A percentile compares a stretch with the other conserved stretches of the same genome.
Conservation (phyloP, 2,113 vertebrate genomes). For the Penelope pileata region DNA sequence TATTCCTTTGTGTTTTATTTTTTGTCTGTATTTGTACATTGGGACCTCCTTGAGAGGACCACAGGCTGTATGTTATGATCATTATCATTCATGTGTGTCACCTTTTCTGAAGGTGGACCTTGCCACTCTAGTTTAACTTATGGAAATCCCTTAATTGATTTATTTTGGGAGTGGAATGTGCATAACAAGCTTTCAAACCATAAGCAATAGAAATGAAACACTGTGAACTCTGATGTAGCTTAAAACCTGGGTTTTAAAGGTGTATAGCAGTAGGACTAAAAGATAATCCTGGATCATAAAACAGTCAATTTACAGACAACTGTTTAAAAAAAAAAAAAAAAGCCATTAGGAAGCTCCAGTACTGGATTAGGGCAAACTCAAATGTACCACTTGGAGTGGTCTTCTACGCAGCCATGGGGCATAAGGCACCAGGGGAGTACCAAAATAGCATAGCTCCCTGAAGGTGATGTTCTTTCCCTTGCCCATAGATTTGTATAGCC, state of each 20-base stretch:
- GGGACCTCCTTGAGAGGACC: neutral
- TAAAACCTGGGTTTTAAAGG: neutral
- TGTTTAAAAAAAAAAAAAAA: neutral
- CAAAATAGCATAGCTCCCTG: constrained; percentile 11
- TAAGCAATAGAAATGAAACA: neutral
- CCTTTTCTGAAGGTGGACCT: neutral
- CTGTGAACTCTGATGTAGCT: neutral
- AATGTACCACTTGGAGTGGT: neutral
- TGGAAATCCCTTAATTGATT: neutral
- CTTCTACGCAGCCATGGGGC: neutral
- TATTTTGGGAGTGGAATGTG: neutral
- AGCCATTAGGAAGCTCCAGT: neutral
- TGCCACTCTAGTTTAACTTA: neutral
- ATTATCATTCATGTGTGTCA: neutral
- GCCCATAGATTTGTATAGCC: neutral
- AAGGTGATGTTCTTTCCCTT: constrained; percentile 22
- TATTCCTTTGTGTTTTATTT: neutral
- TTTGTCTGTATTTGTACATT: neutral
- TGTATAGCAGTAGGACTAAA: neutral
- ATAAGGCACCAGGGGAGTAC: neutral
- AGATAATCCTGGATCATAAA: neutral
- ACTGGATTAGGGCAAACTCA: neutral
- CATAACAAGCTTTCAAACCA: neutral
- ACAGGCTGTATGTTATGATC: neutral
- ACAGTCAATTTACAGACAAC: neutral